A percentile compares a stretch with the other conserved stretches of the same genome.
These are phyloP conservation scores for Pterocles orientalis DNA, from an alignment of 2,113 vertebrate species.

Conservation along the genomic window DNA sequence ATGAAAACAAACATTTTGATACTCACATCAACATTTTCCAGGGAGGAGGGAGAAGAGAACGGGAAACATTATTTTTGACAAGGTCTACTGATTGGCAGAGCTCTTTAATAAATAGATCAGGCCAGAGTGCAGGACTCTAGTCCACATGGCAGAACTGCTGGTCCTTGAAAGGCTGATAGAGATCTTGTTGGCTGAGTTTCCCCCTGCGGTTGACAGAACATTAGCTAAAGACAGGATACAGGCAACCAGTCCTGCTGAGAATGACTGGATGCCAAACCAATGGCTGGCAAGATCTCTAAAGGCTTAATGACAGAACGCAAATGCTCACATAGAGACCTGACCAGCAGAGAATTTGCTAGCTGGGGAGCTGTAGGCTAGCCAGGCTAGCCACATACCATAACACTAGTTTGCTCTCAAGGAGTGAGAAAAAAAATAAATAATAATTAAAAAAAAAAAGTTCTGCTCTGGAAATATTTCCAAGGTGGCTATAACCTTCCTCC, in stretches of 20 bases:
- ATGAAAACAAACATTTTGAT: constrained; percentile 36
- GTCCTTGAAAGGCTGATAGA: constrained; percentile 71
- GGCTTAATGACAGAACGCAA: constrained; percentile 45
- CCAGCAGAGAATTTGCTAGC: constrained; percentile 30
- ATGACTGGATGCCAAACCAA: constrained; percentile 62
- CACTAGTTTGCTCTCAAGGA: constrained; percentile 7
- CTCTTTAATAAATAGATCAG: constrained; percentile 58
- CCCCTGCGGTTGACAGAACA: constrained; percentile 57
- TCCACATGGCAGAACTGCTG: constrained; percentile 40
- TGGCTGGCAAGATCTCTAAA: constrained; percentile 61
- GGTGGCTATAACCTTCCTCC: constrained; percentile 46
- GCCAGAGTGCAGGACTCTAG: constrained; percentile 13
- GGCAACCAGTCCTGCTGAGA: constrained; percentile 62
- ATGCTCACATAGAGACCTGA: constrained; percentile 22
- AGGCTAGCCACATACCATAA: neutral
- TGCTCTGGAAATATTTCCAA: constrained; percentile 44
- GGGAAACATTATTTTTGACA: constrained; percentile 57
- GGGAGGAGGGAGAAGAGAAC: constrained; percentile 9
- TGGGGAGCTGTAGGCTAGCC: neutral
- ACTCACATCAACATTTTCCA: constrained; percentile 49
- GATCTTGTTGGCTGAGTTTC: constrained; percentile 57
- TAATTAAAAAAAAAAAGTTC: neutral
- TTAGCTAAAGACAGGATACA: constrained; percentile 68
- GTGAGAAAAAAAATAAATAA: neutral
- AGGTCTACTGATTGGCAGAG: constrained; percentile 59